Evolutionary conservation across 2,113 vertebrate species (phyloP).

Genomic region (Podilymbus podiceps): DNA sequence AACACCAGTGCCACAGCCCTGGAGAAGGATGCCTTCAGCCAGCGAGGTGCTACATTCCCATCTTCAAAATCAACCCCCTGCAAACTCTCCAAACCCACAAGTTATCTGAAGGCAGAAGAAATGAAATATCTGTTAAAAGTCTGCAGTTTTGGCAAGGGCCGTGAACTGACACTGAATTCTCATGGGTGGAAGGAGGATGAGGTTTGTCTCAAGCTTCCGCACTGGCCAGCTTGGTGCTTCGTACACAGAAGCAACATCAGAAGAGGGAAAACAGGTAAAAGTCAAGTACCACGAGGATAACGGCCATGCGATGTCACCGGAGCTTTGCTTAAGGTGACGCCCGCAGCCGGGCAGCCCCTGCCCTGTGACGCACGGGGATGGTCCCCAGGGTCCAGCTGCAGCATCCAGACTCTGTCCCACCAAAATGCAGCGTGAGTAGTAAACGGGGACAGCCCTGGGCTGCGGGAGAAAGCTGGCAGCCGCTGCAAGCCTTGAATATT

Average conservation of each 20-base stretch:
- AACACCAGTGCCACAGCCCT: not conserved
- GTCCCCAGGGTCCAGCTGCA: not conserved
- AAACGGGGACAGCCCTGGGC: accelerated
- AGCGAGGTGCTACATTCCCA: accelerated
- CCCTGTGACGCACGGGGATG: accelerated
- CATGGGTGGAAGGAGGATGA: not conserved
- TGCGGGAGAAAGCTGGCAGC: accelerated
- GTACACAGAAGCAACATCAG: accelerated
- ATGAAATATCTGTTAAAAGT: not conserved
- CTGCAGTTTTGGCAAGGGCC: not conserved
- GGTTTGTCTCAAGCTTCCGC: not conserved
- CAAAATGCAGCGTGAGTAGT: accelerated
- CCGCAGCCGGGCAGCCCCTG: not conserved
- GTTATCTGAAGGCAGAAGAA: not conserved
- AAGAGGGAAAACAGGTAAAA: not conserved
- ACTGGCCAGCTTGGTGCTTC: accelerated
- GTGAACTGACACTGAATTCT: accelerated
- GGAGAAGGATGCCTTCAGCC: not conserved
- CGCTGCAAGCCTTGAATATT: not conserved
- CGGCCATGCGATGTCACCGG: accelerated
- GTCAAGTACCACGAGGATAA: accelerated
- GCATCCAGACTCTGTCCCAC: not conserved
- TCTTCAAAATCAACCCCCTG: not conserved
- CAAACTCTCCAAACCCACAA: not conserved
- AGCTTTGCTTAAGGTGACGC: not conserved